Conservation (phyloP, 2,888 invertebrate species). For the Camponotus fellah region DNA sequence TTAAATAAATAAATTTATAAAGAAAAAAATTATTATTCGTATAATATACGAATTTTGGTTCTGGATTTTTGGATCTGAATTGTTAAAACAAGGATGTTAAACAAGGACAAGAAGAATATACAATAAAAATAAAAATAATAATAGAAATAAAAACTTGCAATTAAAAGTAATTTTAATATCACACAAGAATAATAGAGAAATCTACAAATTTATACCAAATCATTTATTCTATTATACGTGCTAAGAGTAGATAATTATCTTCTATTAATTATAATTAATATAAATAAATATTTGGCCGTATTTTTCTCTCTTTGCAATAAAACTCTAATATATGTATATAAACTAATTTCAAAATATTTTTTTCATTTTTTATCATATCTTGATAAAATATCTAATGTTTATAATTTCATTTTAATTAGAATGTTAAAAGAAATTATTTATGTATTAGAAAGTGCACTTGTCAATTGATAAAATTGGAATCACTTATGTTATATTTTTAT, state of each 20-base stretch:
- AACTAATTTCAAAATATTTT: too few species aligned
- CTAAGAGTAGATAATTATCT: too few species aligned
- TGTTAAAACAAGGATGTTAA: too few species aligned
- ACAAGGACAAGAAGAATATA: too few species aligned
- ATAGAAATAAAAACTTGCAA: not conserved
- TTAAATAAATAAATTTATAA: conserved; percentile 2
- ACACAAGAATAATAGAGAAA: not conserved
- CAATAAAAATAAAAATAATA: not conserved
- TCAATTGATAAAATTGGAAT: conserved; percentile 8
- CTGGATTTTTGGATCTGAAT: not conserved
- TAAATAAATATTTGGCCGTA: too few species aligned
- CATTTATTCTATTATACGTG: not conserved
- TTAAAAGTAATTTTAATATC: not conserved
- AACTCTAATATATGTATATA: too few species aligned
- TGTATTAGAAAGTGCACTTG: not conserved
- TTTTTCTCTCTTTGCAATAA: too few species aligned
- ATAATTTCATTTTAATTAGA: not conserved
- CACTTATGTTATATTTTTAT: not conserved
- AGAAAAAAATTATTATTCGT: not conserved
- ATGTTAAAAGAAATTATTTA: not conserved
- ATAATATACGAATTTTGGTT: not conserved
- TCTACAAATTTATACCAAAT: not conserved
- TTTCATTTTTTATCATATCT: not conserved
- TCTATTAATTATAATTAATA: too few species aligned
- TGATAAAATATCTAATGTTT: not conserved